Evolutionary conservation across 2,888 invertebrate genomes (phyloP).

Genomic region (Pilophorus perplexus): DNA sequence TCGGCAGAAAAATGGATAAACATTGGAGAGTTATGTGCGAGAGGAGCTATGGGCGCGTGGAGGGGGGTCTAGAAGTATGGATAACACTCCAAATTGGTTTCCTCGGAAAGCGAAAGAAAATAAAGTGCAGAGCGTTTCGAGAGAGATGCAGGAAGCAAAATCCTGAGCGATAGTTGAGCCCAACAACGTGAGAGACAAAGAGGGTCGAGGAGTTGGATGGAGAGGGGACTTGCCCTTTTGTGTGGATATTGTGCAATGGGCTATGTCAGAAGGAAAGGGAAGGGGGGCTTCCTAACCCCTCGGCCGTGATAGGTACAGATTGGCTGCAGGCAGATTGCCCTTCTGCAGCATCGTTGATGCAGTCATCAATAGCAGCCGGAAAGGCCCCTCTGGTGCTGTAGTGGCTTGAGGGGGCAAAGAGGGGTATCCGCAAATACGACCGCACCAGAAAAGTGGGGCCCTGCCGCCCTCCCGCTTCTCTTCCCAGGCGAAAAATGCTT

Average conservation of each 20-base stretch:
- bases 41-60: too few relatives aligned
- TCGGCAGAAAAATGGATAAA: too few relatives aligned
- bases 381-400: too few relatives aligned
- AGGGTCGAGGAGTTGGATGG: not conserved
- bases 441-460: constrained; percentile 15
- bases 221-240: constrained; percentile 18
- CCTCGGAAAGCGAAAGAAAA: constrained; percentile 20
- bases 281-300: constrained; percentile 8
- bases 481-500: not conserved
- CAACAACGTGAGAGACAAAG: not conserved
- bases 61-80: not conserved
- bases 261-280: constrained; percentile 19
- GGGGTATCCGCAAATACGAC: constrained; percentile 39
- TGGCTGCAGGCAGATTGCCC: constrained; percentile 40
- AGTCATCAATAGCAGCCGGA: constrained; percentile 34
- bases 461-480: too few relatives aligned
- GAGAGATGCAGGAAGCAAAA: constrained; percentile 3
- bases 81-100: constrained; percentile 25
- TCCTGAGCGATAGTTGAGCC: not conserved
- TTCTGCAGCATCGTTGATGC: constrained; percentile 39
- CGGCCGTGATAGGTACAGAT: constrained; percentile 38
- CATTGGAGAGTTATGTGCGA: too few relatives aligned
- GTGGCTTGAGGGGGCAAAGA: not conserved
- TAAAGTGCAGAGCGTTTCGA: constrained; percentile 11
- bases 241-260: constrained; percentile 40